Evolutionary conservation across 2,113 vertebrate genomes (phyloP).

Genomic region (Raphicerus campestris): DNA sequence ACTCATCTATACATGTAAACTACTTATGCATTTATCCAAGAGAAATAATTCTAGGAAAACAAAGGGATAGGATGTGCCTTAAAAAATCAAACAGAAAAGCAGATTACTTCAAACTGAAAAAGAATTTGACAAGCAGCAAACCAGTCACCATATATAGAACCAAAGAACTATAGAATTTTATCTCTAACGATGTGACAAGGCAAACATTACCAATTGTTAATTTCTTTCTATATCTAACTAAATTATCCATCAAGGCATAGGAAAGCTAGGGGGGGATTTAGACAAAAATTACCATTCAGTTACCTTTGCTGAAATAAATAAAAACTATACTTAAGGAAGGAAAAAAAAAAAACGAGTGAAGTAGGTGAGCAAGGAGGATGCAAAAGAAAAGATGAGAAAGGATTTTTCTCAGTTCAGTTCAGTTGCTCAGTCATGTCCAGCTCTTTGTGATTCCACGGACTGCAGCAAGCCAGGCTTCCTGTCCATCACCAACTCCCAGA

Average conservation of each 20-base stretch:
- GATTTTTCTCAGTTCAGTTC: neutral
- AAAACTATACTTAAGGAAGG: neutral
- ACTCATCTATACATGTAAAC: neutral
- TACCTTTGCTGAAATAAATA: neutral
- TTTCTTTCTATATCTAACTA: neutral
- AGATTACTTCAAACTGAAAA: neutral
- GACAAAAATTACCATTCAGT: neutral
- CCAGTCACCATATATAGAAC: neutral
- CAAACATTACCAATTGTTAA: neutral
- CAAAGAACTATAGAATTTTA: neutral
- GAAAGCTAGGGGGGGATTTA: neutral
- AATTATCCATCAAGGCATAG: neutral
- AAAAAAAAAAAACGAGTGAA: neutral
- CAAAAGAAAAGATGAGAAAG: neutral
- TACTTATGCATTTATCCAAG: neutral
- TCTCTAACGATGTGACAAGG: neutral
- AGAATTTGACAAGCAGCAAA: neutral
- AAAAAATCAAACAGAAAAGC: neutral
- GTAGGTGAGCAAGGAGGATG: neutral
- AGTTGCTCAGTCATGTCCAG: neutral
- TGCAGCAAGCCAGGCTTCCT: neutral
- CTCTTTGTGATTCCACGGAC: neutral
- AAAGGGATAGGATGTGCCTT: accelerated
- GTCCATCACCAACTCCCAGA: neutral
- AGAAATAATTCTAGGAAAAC: neutral